Conservation (phyloP, 2,888 invertebrate species). For the Heliconius sara region DNA sequence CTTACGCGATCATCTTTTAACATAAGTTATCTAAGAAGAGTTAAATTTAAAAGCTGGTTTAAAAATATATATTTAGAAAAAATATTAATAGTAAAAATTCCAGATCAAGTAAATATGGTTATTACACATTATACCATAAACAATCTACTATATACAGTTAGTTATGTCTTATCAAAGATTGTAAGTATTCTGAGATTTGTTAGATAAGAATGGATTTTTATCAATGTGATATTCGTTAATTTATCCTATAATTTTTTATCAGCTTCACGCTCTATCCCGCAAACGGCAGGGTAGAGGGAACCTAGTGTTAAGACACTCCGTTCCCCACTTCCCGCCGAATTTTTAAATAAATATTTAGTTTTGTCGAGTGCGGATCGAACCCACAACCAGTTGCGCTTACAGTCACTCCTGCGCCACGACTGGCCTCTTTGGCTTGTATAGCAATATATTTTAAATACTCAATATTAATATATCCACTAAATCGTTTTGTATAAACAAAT, state of each 20-base stretch:
- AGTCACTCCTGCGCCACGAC: too few species aligned
- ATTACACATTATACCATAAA: background rate
- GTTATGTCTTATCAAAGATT: background rate
- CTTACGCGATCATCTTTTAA: background rate
- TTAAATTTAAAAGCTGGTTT: too few species aligned
- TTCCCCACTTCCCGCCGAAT: too few species aligned
- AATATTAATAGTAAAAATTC: background rate
- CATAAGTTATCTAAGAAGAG: background rate
- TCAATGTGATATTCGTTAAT: background rate
- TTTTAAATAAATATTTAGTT: too few species aligned
- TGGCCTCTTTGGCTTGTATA: background rate
- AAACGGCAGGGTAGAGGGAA: too few species aligned
- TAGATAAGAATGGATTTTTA: slow-evolving; percentile 3
- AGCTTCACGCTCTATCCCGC: too few species aligned
- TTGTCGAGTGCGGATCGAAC: too few species aligned
- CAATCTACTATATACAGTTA: background rate
- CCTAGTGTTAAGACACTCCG: too few species aligned
- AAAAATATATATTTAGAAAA: background rate
- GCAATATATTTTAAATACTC: background rate
- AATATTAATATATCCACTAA: background rate
- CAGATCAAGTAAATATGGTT: background rate
- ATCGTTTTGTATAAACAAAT: background rate
- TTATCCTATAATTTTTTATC: background rate
- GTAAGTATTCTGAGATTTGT: slow-evolving; percentile 13
- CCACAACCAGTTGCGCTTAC: too few species aligned